phyloP scores from a whole-genome alignment of 2,888 invertebrate genomes.

The Lacanobia oleracea region DNA sequence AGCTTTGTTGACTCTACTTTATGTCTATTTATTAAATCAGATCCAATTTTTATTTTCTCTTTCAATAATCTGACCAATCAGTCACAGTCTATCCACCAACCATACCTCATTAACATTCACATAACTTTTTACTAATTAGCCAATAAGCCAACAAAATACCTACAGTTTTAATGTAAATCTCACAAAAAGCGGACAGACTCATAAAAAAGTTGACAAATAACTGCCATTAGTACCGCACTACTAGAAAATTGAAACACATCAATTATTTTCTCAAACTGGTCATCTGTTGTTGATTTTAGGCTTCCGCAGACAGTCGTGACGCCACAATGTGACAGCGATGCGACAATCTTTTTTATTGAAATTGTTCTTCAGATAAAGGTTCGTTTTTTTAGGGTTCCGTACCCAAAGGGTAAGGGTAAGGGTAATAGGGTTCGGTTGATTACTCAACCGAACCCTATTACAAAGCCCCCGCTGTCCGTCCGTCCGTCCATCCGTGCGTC shows the following conservation, averaged over 20 bases:
- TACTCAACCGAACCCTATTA: no score
- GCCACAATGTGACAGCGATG: neutral
- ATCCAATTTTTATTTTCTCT: no score
- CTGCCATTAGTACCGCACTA: conserved; percentile 46
- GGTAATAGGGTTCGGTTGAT: no score
- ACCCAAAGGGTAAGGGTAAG: no score
- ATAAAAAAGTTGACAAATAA: conserved; percentile 59
- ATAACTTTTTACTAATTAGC: neutral
- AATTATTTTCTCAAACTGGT: conserved; percentile 39
- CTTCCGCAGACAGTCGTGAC: neutral
- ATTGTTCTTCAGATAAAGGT: no score
- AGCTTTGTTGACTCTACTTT: no score
- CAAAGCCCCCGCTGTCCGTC: no score
- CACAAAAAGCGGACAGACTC: conserved; percentile 31
- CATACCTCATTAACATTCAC: conserved; percentile 15
- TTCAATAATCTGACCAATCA: neutral
- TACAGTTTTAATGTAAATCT: conserved; percentile 23
- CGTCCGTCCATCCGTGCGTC: no score
- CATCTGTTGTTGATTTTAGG: conserved; percentile 10
- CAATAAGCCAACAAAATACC: conserved; percentile 2
- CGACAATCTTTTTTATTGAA: no score
- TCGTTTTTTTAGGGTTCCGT: no score
- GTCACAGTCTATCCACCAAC: conserved; percentile 2
- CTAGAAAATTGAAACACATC: conserved; percentile 50
- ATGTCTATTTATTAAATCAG: no score